Base-by-base conservation (phyloP, 2,888 invertebrate species). In the Philopedon plagiatum region DNA sequence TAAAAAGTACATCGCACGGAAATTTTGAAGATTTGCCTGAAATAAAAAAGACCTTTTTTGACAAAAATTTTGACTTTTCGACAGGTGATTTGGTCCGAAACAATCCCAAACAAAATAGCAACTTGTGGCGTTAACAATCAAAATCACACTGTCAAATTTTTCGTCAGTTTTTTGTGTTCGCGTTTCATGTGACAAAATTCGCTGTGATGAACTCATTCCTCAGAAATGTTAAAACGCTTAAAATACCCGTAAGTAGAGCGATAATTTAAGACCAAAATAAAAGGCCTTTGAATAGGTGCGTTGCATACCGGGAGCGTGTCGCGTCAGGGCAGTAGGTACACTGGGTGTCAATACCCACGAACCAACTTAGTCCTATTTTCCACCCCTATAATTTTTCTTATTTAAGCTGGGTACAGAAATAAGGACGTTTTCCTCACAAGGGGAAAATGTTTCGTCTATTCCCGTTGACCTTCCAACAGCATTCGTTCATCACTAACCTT, bases 171-270 rank as follows among this genome's bases (percentile, higher is more conserved):
- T 70, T 71, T 73, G 71, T 76, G 76, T 75, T 71, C 68, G 66
- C 69, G 67, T 69, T 73, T 73, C 75, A 75, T 76, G 70, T 71
- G 73, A 71, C 76, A 67, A 73, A 79, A 78, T 77, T 79, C 77
- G 75, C 71, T 77, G 78, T 79, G 75, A 79, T 79, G 78, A 76
- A 75, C 75, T 76, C 79, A 74, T 76, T 78, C 63, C 46, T 79
- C 72, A 78, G 75, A 76, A 78, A 78, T 74, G 76, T 75, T 39
- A 76, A 75, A 63, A 58, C 75, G 34, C 64, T 78, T 34, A 77
- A 77, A 71, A 39, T 75, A 70, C 75, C 78, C 57, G 79, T 79
- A 76, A 79, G 79, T 77, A 46, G n/a, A 37, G 11, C 44, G 18
- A 46, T 23, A 46, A 44, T 41, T 60, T 41, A 15, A 39, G 19